Evolutionary conservation across 2,797 vertebrate species (phyloP).

Genomic region (Pelodytes ibericus): DNA sequence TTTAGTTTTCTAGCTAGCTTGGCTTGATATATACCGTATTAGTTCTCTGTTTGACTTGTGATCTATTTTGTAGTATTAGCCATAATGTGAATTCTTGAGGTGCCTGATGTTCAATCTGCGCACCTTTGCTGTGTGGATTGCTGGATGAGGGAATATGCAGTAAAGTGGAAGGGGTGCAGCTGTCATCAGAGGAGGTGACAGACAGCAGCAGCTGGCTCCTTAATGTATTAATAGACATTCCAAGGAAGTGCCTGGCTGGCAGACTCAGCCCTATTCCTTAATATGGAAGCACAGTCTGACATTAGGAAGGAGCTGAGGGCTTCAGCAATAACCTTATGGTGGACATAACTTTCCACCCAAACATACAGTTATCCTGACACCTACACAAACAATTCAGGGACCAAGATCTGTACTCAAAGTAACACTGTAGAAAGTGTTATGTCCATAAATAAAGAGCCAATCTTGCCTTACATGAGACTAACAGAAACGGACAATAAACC

Average conservation of each 20-base stretch:
- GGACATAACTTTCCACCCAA: not conserved
- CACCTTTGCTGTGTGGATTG: not conserved
- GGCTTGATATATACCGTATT: not conserved
- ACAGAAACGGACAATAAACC: too few relatives aligned
- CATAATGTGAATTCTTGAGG: not conserved
- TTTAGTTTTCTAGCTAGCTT: too few relatives aligned
- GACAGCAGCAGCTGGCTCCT: slow-evolving; percentile 62
- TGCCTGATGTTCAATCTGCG: not conserved
- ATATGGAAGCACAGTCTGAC: slow-evolving; percentile 57
- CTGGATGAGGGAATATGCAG: slow-evolving; percentile 14
- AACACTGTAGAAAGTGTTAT: too few relatives aligned
- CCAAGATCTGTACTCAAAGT: too few relatives aligned
- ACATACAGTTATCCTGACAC: too few relatives aligned
- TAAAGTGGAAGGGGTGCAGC: slow-evolving; percentile 37
- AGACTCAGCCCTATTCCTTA: slow-evolving; percentile 55
- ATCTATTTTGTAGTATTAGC: not conserved
- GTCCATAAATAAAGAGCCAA: too few relatives aligned
- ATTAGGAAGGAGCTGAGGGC: slow-evolving; percentile 21
- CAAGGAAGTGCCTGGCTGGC: slow-evolving; percentile 59
- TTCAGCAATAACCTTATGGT: not conserved
- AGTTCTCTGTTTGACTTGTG: not conserved
- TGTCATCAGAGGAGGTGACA: slow-evolving; percentile 48
- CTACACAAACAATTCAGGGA: too few relatives aligned
- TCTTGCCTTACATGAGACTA: too few relatives aligned
- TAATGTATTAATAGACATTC: slow-evolving; percentile 67